Evolutionary conservation across 2,797 vertebrate species (phyloP).

Genomic region (Brachyalestes nurse): DNA sequence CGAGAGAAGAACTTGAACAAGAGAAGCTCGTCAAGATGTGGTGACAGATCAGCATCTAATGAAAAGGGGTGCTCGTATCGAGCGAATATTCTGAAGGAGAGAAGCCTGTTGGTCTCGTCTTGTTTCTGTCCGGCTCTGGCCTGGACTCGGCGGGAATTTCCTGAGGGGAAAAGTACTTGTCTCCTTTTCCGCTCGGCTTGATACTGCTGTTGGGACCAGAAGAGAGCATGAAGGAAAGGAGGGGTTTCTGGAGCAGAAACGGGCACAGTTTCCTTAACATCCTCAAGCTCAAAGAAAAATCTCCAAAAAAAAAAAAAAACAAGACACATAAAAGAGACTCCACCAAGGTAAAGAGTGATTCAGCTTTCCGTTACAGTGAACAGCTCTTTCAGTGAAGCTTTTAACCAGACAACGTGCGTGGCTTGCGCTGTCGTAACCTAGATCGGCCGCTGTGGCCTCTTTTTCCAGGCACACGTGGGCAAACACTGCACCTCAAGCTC

Average conservation of each 20-base stretch:
- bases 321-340: not conserved
- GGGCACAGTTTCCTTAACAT: not conserved
- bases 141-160: conserved; percentile 35
- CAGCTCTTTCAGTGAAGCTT: conserved; percentile 10
- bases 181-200: conserved; percentile 14
- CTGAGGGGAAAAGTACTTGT: conserved; percentile 37
- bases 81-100: conserved; percentile 6
- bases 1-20: not conserved
- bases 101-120: not conserved
- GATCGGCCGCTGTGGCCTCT: not conserved
- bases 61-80: not conserved
- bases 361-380: not conserved
- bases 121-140: conserved; percentile 5
- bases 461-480: conserved; percentile 33
- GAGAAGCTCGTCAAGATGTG: not conserved
- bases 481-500: conserved; percentile 47
- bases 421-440: conserved; percentile 15
- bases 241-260: conserved; percentile 20
- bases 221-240: conserved; percentile 18
- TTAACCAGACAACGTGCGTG: conserved; percentile 3
- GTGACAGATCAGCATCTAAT: not conserved
- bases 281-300: not conserved
- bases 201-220: conserved; percentile 22
- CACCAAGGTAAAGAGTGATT: conserved; percentile 16
- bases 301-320: not conserved